Evolutionary conservation across 2,113 vertebrate species (phyloP).

Genomic region (Todiramphus saurophagus): DNA sequence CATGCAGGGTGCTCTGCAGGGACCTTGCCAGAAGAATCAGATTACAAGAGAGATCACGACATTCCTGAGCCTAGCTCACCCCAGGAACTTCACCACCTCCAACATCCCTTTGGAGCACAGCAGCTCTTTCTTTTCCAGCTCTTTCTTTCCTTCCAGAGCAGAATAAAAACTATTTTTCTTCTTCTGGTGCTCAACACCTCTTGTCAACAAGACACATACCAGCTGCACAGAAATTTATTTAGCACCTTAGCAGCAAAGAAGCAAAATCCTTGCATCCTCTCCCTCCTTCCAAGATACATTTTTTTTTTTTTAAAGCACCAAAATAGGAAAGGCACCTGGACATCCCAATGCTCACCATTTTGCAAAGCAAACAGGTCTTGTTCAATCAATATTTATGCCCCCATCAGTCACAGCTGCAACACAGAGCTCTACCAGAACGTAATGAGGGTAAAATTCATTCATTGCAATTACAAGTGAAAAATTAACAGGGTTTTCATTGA

Average conservation of each 20-base stretch:
- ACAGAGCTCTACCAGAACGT: background rate
- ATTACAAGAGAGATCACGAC: background rate
- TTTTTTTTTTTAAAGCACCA: background rate
- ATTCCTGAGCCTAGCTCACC: background rate
- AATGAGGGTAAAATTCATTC: conserved; percentile 38
- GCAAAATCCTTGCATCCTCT: background rate
- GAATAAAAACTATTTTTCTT: background rate
- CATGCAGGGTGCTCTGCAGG: background rate
- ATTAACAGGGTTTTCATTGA: conserved; percentile 2
- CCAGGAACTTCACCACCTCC: background rate
- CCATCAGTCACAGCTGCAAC: conserved; percentile 46
- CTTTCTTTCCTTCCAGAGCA: background rate
- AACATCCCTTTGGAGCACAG: rapidly evolving
- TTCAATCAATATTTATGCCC: conserved; percentile 63
- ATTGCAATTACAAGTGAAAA: conserved; percentile 45
- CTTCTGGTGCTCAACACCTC: background rate
- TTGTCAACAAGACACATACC: background rate
- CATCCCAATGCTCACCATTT: background rate
- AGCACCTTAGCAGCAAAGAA: background rate
- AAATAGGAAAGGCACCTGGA: background rate
- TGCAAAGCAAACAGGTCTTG: conserved; percentile 40
- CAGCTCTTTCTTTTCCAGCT: background rate
- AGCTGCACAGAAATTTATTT: background rate
- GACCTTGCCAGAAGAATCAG: background rate
- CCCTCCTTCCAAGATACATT: background rate